Conservation (phyloP, 2,797 vertebrate genomes). For the Rhabdophis nuchalis region DNA sequence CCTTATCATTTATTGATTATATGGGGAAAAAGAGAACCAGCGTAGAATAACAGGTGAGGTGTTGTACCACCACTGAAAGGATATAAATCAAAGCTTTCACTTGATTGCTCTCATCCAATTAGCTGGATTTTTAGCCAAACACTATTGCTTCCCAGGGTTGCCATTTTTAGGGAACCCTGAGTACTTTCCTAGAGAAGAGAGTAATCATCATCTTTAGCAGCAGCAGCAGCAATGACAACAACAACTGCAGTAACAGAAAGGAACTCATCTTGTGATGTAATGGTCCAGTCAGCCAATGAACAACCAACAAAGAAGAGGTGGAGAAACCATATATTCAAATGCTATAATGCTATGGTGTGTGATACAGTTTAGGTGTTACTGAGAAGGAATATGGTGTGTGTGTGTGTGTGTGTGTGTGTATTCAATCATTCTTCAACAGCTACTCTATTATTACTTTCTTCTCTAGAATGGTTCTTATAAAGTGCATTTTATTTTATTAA, state of each 20-base stretch:
- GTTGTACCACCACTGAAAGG: background rate
- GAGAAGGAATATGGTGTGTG: background rate
- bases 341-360: background rate
- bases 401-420: no score
- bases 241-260: background rate
- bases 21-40: background rate
- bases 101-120: background rate
- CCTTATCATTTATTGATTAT: background rate
- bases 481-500: background rate
- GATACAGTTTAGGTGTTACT: background rate
- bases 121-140: background rate
- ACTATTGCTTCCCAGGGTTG: background rate
- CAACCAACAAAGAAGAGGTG: background rate
- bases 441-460: background rate
- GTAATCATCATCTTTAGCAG: background rate
- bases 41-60: background rate
- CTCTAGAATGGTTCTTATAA: background rate
- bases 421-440: background rate
- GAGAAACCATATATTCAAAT: background rate
- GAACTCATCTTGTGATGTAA: background rate
- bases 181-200: background rate
- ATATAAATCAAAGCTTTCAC: background rate
- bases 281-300: background rate
- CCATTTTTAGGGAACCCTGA: background rate
- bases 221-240: background rate